These are phyloP conservation scores for Odobenus rosmarus DNA, from an alignment of 2,113 vertebrate species.

Conservation along the genomic window DNA sequence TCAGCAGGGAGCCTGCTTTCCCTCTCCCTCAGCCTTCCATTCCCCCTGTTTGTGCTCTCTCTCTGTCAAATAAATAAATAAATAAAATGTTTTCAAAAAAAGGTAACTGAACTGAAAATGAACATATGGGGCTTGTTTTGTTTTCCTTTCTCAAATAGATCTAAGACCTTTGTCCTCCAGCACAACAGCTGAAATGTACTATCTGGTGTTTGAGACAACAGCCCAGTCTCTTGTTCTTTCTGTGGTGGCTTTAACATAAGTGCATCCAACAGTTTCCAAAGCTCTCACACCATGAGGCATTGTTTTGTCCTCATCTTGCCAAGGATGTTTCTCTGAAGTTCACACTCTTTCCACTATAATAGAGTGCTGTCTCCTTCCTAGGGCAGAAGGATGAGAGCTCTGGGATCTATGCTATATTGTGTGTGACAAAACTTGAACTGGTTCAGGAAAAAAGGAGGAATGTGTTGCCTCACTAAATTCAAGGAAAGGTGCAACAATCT, in stretches of 20 bases:
- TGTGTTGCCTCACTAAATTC: background rate
- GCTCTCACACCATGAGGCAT: background rate
- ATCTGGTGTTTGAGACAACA: background rate
- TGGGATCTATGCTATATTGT: background rate
- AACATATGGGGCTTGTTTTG: background rate
- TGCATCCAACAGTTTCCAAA: background rate
- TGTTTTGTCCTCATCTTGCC: background rate
- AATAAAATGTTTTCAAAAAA: too few relatives aligned
- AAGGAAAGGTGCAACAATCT: background rate
- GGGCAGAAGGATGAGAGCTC: too few relatives aligned
- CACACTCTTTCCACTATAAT: background rate
- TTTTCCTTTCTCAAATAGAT: background rate
- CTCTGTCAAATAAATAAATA: too few relatives aligned
- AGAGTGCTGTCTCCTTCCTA: background rate
- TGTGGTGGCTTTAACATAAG: background rate
- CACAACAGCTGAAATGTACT: background rate
- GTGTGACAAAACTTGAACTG: background rate
- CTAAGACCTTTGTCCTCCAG: background rate
- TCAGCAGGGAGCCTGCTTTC: too few relatives aligned
- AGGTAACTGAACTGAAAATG: background rate
- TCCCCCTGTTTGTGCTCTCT: too few relatives aligned
- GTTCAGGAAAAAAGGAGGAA: background rate
- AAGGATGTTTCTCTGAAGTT: background rate
- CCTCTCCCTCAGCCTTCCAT: too few relatives aligned
- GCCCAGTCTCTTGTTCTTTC: background rate